These are phyloP conservation scores for Sebastes diaconus DNA, from an alignment of 2,797 vertebrate species.

Conservation along the genomic window DNA sequence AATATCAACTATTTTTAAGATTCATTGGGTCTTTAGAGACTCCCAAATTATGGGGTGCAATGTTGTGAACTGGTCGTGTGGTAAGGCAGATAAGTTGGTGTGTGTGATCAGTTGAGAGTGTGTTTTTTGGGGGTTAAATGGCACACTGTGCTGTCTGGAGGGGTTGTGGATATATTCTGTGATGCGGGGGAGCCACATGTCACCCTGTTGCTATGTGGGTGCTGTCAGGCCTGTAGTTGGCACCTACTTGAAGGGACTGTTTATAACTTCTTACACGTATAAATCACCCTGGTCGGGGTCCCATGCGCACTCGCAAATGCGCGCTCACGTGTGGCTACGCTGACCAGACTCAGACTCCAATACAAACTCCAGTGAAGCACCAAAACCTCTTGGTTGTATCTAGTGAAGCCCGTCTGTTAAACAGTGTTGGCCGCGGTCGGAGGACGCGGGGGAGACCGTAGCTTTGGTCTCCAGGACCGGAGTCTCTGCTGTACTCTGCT, in stretches of 20 bases:
- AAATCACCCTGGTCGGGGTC: no score
- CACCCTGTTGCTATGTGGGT: slow-evolving; percentile 7
- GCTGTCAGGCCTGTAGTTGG: slow-evolving; percentile 26
- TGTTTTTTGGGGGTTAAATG: neutral
- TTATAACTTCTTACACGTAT: no score
- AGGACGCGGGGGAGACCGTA: no score
- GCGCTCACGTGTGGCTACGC: no score
- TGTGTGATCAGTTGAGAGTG: slow-evolving; percentile 2
- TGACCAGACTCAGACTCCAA: no score
- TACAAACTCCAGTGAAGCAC: no score
- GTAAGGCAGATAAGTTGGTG: neutral
- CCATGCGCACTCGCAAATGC: no score
- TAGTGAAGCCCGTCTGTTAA: no score
- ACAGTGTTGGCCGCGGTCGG: no score
- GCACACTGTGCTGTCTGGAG: neutral
- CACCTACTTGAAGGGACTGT: slow-evolving; percentile 3
- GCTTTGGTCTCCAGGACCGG: no score
- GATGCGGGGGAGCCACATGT: neutral
- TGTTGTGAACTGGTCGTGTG: neutral
- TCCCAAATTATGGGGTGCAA: slow-evolving; percentile 12
- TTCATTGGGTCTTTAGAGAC: slow-evolving; percentile 15
- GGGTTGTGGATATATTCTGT: slow-evolving; percentile 18
- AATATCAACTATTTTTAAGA: slow-evolving; percentile 14
- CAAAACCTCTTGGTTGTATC: no score
- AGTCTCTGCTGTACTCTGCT: no score